Conservation (phyloP, 1,140 invertebrate genomes). For the Proales similis region DNA sequence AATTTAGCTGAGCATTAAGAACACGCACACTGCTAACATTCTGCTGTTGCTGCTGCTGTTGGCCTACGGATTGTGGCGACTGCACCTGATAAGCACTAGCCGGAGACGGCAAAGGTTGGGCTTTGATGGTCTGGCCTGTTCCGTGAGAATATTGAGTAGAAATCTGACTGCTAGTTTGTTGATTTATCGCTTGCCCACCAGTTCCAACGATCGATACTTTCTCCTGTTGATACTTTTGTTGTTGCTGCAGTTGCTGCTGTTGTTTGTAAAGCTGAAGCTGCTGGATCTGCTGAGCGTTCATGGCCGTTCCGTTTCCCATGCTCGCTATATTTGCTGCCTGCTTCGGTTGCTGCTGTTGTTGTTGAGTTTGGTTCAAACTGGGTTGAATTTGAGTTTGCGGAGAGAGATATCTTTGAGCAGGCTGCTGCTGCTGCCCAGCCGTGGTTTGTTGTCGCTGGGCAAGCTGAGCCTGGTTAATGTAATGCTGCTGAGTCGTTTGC, state of each 20-base stretch:
- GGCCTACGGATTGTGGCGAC: slow-evolving; percentile 3
- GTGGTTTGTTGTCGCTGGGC: not conserved
- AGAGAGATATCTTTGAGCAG: not conserved
- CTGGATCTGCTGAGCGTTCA: slow-evolving; percentile 5
- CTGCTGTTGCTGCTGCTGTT: too few species aligned
- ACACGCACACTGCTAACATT: too few species aligned
- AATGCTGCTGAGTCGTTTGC: not conserved
- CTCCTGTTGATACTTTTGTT: slow-evolving; percentile 17
- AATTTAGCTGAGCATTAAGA: too few species aligned
- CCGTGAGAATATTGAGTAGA: not conserved
- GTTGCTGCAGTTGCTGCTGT: slow-evolving; percentile 23
- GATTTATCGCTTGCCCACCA: not conserved
- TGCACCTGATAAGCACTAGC: not conserved
- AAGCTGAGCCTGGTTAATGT: not conserved
- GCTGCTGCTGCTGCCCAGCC: not conserved
- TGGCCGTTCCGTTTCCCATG: slow-evolving; percentile 3
- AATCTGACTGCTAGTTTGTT: not conserved
- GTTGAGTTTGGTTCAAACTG: not conserved
- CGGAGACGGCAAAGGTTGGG: not conserved
- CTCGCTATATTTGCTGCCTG: not conserved
- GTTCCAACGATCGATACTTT: not conserved
- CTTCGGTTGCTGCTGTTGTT: slow-evolving; percentile 1
- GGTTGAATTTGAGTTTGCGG: not conserved
- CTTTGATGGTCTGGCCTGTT: not conserved
- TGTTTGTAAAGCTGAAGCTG: slow-evolving; percentile 16